These are phyloP conservation scores for Poeciliopsis presidionis DNA, from an alignment of 2,797 vertebrate genomes.

Conservation along the genomic window DNA sequence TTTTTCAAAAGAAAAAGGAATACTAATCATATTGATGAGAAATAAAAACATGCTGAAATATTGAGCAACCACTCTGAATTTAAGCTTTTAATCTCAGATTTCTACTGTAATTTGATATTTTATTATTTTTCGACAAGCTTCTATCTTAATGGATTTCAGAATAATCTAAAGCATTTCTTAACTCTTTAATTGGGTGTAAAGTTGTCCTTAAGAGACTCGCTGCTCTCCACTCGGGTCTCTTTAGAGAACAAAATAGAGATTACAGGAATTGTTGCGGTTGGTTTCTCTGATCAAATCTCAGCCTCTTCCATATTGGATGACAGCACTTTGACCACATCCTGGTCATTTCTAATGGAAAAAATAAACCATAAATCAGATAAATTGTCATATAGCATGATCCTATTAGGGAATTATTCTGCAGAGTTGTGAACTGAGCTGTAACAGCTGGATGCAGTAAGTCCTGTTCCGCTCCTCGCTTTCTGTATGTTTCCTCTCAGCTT, in stretches of 20 bases:
- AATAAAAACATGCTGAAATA: background rate
- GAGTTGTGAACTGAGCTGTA: slow-evolving; percentile 15
- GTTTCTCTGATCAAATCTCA: slow-evolving; percentile 35
- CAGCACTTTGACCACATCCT: slow-evolving; percentile 47
- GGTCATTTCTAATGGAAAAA: slow-evolving; percentile 7
- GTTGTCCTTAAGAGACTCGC: slow-evolving; percentile 2
- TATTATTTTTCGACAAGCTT: background rate
- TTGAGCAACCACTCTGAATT: background rate
- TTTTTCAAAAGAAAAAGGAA: background rate
- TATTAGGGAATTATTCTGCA: background rate
- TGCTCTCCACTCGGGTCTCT: background rate
- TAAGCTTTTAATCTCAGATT: background rate
- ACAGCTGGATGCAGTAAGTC: slow-evolving; percentile 43
- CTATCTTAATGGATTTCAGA: slow-evolving; percentile 23
- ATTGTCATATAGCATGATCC: too few species aligned
- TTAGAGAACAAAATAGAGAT: slow-evolving; percentile 7
- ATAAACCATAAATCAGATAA: background rate
- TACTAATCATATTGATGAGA: background rate
- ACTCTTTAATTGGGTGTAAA: slow-evolving; percentile 18
- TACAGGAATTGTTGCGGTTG: slow-evolving; percentile 19
- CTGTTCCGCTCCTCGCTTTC: slow-evolving; percentile 18
- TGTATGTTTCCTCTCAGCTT: slow-evolving; percentile 45
- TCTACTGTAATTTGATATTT: background rate
- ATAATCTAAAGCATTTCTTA: slow-evolving; percentile 18
- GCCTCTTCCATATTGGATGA: slow-evolving; percentile 52